These are phyloP conservation scores for Pseudomyrmex sp. DNA, from an alignment of 1,140 invertebrate genomes.

Conservation along the genomic window DNA sequence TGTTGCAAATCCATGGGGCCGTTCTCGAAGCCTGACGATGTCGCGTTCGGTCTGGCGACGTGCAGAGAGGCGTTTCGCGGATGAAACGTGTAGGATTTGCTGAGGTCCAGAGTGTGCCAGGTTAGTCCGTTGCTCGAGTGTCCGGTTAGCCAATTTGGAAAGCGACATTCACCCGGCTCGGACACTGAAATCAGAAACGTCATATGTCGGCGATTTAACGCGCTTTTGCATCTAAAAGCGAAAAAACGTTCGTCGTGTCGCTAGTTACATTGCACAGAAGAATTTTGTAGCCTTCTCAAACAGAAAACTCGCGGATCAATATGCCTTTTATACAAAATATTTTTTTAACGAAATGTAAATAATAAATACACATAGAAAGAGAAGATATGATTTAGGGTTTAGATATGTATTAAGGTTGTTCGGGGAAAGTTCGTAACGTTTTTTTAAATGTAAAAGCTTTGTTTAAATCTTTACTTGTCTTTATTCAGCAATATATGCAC, in stretches of 20 bases:
- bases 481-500: too few species aligned
- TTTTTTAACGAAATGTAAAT: too few species aligned
- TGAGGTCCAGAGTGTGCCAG: conserved; percentile 92
- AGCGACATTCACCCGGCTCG: conserved; percentile 88
- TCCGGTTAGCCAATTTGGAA: conserved; percentile 91
- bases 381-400: too few species aligned
- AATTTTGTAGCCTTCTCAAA: not conserved
- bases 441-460: too few species aligned
- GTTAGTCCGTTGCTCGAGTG: conserved; percentile 87
- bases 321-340: too few species aligned
- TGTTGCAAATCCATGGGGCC: conserved; percentile 83
- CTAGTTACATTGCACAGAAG: not conserved
- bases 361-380: too few species aligned
- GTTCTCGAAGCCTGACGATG: conserved; percentile 77
- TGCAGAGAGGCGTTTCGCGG: conserved; percentile 91
- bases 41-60: conserved; percentile 84
- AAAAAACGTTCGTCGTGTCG: not conserved
- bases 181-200: conserved; percentile 79
- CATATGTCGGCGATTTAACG: conserved; percentile 46
- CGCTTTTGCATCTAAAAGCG: not conserved
- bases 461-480: too few species aligned
- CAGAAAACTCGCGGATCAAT: too few species aligned
- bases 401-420: too few species aligned
- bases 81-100: conserved; percentile 90
- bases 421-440: too few species aligned